Conservation (phyloP, 1,140 invertebrate species). For the Diabrotica undecimpunctata region DNA sequence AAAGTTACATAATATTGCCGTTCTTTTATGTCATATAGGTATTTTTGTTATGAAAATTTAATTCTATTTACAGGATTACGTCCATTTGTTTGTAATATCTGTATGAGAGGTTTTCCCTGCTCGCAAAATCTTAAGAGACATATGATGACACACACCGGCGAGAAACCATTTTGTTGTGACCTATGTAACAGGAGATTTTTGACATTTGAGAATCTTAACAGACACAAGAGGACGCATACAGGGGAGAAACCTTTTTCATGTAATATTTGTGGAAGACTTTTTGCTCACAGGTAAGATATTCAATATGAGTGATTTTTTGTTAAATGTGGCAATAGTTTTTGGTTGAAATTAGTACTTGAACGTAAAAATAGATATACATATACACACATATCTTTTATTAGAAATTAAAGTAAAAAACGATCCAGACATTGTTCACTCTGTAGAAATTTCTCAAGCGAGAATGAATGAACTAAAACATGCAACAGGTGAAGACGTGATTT, state of each 20-base stretch:
- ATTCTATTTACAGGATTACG: slow-evolving; percentile 30
- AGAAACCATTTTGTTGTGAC: slow-evolving; percentile 54
- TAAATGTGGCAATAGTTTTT: not conserved
- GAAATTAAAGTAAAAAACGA: no score
- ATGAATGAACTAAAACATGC: no score
- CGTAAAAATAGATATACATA: no score
- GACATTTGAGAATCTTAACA: slow-evolving; percentile 52
- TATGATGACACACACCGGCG: slow-evolving; percentile 74
- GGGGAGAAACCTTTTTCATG: slow-evolving; percentile 59
- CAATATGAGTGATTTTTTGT: not conserved
- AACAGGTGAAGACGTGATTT: slow-evolving; percentile 6
- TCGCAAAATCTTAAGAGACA: slow-evolving; percentile 56
- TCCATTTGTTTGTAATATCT: slow-evolving; percentile 36
- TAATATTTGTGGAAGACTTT: slow-evolving; percentile 37
- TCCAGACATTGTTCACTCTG: no score
- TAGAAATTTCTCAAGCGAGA: no score
- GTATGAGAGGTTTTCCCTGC: slow-evolving; percentile 35
- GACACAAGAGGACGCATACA: slow-evolving; percentile 60
- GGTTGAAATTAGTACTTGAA: no score
- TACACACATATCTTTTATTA: no score
- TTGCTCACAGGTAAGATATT: slow-evolving; percentile 39
- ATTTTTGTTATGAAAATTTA: no score
- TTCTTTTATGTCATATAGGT: no score
- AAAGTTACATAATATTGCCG: no score
- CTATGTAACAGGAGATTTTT: slow-evolving; percentile 45